Evolutionary conservation across 64 coral and sea anemone species (phyloP).

Genomic region (Orbicella faveolata): DNA sequence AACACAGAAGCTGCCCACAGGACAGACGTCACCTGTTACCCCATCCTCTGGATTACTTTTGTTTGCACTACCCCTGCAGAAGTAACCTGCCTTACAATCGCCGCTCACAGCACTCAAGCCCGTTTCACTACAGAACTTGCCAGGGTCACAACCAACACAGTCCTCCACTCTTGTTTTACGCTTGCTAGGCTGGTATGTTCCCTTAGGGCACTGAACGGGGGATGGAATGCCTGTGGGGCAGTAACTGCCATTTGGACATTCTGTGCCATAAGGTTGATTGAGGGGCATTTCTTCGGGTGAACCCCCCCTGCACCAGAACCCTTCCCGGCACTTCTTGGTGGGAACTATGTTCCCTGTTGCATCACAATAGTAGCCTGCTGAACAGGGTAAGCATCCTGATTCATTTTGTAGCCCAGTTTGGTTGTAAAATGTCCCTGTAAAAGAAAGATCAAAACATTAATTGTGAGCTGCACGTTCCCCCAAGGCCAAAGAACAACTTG

Average conservation of each 20-base stretch:
- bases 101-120: constrained; percentile 73
- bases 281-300: constrained; percentile 71
- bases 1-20: constrained; percentile 75
- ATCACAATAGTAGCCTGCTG: constrained; percentile 84
- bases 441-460: background rate
- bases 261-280: constrained; percentile 63
- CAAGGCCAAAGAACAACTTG: no score
- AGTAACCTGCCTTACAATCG: constrained; percentile 76
- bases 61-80: constrained; percentile 65
- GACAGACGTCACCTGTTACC: constrained; percentile 70
- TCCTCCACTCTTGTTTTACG: constrained; percentile 68
- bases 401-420: constrained; percentile 62
- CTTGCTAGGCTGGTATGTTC: constrained; percentile 78
- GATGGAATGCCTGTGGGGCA: constrained; percentile 85
- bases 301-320: constrained; percentile 88
- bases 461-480: no score
- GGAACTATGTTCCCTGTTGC: constrained; percentile 64
- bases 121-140: constrained; percentile 90
- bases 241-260: constrained; percentile 94
- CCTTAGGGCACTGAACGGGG: constrained; percentile 79
- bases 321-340: constrained; percentile 71
- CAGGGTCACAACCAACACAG: constrained; percentile 91
- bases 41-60: constrained; percentile 73
- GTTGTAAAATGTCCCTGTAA: constrained; percentile 89
- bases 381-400: constrained; percentile 73